These are phyloP conservation scores for Cephonodes hylas DNA, from an alignment of 2,888 invertebrate genomes.

Conservation along the genomic window DNA sequence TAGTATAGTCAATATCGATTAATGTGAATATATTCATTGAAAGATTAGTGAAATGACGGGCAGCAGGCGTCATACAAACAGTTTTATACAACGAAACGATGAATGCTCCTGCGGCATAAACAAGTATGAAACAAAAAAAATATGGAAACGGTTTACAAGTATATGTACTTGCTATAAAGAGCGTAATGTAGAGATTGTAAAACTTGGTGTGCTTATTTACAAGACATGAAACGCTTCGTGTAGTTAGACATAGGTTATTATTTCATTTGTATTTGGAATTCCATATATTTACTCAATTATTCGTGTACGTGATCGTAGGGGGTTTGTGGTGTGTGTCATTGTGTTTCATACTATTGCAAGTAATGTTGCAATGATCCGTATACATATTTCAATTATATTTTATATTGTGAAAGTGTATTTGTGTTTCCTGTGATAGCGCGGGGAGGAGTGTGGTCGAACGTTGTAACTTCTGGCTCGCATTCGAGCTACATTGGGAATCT, in stretches of 20 bases:
- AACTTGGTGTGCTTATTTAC: constrained; percentile 14
- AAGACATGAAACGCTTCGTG: constrained; percentile 22
- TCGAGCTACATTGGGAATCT: constrained; percentile 36
- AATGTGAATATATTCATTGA: constrained; percentile 34
- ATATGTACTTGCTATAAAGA: neutral
- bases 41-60: neutral
- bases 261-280: constrained; percentile 57
- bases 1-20: constrained; percentile 42
- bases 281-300: constrained; percentile 41
- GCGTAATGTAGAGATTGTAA: neutral
- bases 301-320: constrained; percentile 41
- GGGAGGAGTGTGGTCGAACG: too few species aligned
- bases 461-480: constrained; percentile 21
- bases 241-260: constrained; percentile 31
- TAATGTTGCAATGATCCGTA: constrained; percentile 59
- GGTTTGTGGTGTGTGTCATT: constrained; percentile 55
- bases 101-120: neutral
- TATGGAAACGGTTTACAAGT: neutral
- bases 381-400: constrained; percentile 27
- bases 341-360: constrained; percentile 56
- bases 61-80: neutral
- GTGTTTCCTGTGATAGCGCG: constrained; percentile 51
- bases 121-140: neutral
- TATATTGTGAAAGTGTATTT: constrained; percentile 45
- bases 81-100: constrained; percentile 8